Percentiles rank a stretch among this genome's conserved stretches.
phyloP scores from a whole-genome alignment of 2,797 vertebrate species.

The Sebastes jordani region DNA sequence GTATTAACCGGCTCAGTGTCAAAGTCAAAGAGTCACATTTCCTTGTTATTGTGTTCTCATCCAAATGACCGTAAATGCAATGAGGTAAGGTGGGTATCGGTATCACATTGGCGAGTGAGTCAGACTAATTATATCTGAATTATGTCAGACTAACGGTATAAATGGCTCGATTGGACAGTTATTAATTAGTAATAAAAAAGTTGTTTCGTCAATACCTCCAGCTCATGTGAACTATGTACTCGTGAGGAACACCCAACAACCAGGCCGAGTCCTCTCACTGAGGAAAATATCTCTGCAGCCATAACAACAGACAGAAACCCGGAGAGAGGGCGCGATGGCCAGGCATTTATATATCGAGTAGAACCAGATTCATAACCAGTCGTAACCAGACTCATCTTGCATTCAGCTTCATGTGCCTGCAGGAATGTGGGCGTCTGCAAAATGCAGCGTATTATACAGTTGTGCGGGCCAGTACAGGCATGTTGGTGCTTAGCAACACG shows the following conservation, averaged over 20 bases:
- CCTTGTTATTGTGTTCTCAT: background rate
- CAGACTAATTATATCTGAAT: background rate
- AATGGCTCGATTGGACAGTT: background rate
- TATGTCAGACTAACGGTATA: conserved; percentile 13
- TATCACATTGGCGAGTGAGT: conserved; percentile 16
- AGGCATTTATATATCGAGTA: background rate
- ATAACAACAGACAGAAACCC: conserved; percentile 38
- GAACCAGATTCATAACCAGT: conserved; percentile 34
- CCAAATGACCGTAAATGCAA: background rate
- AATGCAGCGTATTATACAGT: background rate
- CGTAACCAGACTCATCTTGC: conserved; percentile 33
- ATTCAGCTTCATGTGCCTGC: conserved; percentile 24
- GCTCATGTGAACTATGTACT: background rate
- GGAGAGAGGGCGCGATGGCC: background rate
- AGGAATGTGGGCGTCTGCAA: conserved; percentile 68
- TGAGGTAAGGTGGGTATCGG: background rate
- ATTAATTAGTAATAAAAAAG: background rate
- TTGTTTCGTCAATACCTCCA: conserved; percentile 11
- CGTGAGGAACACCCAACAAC: conserved; percentile 53
- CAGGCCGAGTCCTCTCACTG: background rate
- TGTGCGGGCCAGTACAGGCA: conserved; percentile 59
- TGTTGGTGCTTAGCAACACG: conserved; percentile 3
- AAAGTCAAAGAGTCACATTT: background rate
- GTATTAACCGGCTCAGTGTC: background rate
- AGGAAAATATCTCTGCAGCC: conserved; percentile 37